A percentile compares a stretch with the other conserved stretches of the same genome.
Conservation (phyloP, 1,140 invertebrate genomes). For the Monomorium pharaonis region DNA sequence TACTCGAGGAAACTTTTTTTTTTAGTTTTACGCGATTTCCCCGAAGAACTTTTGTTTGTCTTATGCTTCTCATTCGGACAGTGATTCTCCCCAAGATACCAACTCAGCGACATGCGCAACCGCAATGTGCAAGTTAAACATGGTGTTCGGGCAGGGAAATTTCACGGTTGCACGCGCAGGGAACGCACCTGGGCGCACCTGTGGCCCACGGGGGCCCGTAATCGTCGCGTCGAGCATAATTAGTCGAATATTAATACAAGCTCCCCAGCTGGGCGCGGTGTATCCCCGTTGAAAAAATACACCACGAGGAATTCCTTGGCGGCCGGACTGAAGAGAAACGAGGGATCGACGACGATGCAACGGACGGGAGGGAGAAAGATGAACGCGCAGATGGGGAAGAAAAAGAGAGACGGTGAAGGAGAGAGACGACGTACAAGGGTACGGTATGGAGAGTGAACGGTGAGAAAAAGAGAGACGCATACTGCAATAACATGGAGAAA, state of each 20-base stretch:
- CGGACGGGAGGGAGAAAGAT: not conserved
- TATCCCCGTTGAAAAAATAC: conserved; percentile 44
- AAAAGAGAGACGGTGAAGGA: not conserved
- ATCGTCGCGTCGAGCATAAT: conserved; percentile 75
- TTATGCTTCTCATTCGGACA: not conserved
- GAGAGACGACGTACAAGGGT: not conserved
- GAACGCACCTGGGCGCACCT: conserved; percentile 65
- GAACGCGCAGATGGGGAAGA: too few species aligned
- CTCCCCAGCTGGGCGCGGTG: conserved; percentile 45
- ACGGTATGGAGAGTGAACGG: not conserved
- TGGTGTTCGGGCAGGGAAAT: not conserved
- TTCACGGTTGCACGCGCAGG: conserved; percentile 32
- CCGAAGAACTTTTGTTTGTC: not conserved
- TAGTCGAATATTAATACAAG: conserved; percentile 72
- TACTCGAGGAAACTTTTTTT: not conserved
- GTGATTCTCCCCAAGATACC: not conserved
- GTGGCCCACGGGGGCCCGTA: conserved; percentile 64
- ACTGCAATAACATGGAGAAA: not conserved
- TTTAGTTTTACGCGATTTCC: not conserved
- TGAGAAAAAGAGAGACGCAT: conserved; percentile 17
- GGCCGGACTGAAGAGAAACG: not conserved
- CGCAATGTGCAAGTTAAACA: not conserved
- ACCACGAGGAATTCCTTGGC: conserved; percentile 29
- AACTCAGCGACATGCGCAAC: not conserved
- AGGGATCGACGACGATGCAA: not conserved